These are phyloP conservation scores for Ifrita kowaldi DNA, from an alignment of 2,113 vertebrate species.

Conservation along the genomic window DNA sequence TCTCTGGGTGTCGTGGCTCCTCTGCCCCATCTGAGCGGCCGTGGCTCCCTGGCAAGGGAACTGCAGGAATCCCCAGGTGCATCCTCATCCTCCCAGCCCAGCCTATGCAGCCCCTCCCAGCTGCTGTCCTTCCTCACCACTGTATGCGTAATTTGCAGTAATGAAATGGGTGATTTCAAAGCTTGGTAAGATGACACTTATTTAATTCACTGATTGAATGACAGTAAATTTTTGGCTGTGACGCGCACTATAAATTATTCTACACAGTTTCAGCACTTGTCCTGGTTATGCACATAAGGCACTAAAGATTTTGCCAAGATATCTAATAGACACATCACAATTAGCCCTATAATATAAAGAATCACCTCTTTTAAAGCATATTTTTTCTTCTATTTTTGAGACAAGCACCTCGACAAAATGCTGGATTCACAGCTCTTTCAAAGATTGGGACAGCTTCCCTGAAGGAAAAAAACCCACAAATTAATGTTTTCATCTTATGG, in stretches of 20 bases:
- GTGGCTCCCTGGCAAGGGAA: background rate
- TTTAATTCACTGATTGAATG: background rate
- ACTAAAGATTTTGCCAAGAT: constrained; percentile 5
- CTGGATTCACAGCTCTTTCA: background rate
- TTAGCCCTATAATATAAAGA: background rate
- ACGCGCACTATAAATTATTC: background rate
- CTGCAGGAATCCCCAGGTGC: background rate
- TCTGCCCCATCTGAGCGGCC: fast-evolving
- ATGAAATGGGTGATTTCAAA: background rate
- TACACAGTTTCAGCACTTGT: background rate
- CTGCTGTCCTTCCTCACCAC: background rate
- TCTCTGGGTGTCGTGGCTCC: fast-evolving
- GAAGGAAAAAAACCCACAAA: background rate
- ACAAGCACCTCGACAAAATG: background rate
- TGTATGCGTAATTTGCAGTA: fast-evolving
- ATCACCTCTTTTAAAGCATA: background rate
- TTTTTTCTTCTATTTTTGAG: background rate
- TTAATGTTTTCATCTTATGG: background rate
- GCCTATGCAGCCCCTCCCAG: background rate
- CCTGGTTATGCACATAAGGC: constrained; percentile 19
- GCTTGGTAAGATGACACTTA: background rate
- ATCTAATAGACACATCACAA: background rate
- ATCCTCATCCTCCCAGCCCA: background rate
- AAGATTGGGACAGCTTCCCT: background rate
- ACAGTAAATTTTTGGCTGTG: constrained; percentile 30